A percentile compares a stretch with the other conserved stretches of the same genome.
These are phyloP conservation scores for Luffia ferchaultella DNA, from an alignment of 2,888 invertebrate species.

Conservation along the genomic window DNA sequence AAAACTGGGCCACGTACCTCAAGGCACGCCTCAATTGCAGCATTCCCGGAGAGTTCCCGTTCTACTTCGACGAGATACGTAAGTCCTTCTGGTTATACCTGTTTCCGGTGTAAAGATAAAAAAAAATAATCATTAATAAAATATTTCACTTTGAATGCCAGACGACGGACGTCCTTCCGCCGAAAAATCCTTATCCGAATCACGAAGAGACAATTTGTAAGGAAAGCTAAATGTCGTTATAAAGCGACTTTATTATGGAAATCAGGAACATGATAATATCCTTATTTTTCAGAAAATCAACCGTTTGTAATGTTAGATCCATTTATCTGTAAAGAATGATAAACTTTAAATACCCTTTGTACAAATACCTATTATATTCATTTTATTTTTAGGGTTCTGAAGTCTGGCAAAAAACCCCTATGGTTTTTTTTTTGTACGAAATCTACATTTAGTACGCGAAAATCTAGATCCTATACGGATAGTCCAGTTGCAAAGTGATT, in stretches of 20 bases:
- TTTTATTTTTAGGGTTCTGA: too few species aligned
- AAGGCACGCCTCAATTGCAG: slow-evolving; percentile 76
- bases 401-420: too few species aligned
- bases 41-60: slow-evolving; percentile 76
- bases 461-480: too few species aligned
- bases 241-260: not conserved
- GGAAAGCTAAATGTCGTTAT: not conserved
- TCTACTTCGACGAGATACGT: slow-evolving; percentile 80
- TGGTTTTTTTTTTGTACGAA: too few species aligned
- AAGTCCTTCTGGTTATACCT: slow-evolving; percentile 28
- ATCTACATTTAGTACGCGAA: too few species aligned
- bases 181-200: not conserved
- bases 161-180: not conserved
- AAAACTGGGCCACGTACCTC: slow-evolving; percentile 74
- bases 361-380: too few species aligned
- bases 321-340: too few species aligned
- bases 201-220: not conserved
- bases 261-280: not conserved
- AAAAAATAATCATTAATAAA: too few species aligned
- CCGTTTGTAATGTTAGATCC: too few species aligned
- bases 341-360: too few species aligned
- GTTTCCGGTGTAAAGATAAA: not conserved
- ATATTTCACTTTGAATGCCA: not conserved
- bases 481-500: too few species aligned
- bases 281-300: not conserved